Percentiles rank a stretch among this genome's conserved stretches.
Evolutionary conservation across 2,888 invertebrate genomes (phyloP).

Genomic region (Resseliella maxima): DNA sequence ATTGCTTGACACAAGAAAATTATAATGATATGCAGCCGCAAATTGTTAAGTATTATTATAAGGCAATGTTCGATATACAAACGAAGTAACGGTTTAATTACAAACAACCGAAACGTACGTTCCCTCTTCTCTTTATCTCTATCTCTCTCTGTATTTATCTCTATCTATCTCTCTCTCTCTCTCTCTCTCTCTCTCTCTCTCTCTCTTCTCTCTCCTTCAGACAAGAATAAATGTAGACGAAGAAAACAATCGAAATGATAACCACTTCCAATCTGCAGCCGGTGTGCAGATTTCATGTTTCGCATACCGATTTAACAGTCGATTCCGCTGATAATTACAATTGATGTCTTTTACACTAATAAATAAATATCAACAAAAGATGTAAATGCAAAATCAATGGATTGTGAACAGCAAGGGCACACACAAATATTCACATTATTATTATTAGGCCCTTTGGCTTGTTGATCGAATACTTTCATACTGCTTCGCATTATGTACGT

Average conservation of each 20-base stretch:
- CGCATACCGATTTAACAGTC: slow-evolving; percentile 7
- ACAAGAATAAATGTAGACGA: too few species aligned
- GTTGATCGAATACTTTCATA: not conserved
- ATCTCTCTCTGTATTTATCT: too few species aligned
- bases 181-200: too few species aligned
- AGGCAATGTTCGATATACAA: not conserved
- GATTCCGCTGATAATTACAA: not conserved
- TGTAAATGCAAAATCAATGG: not conserved
- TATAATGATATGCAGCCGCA: slow-evolving; percentile 46
- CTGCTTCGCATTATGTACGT: too few species aligned
- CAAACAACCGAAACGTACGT: not conserved
- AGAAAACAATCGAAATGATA: too few species aligned
- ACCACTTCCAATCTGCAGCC: too few species aligned
- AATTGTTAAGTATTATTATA: slow-evolving; percentile 33
- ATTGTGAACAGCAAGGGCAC: not conserved
- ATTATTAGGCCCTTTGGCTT: not conserved
- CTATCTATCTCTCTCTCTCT: too few species aligned
- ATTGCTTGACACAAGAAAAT: slow-evolving; percentile 45
- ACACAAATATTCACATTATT: not conserved
- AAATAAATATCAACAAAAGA: slow-evolving; percentile 10
- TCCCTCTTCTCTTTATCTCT: not conserved
- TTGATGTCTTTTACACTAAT: slow-evolving; percentile 26
- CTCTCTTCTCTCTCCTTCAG: too few species aligned
- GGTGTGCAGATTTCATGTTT: not conserved
- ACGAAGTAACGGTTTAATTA: slow-evolving; percentile 12